Conservation (phyloP, 2,888 invertebrate genomes). For the Digitonthophagus gazella region DNA sequence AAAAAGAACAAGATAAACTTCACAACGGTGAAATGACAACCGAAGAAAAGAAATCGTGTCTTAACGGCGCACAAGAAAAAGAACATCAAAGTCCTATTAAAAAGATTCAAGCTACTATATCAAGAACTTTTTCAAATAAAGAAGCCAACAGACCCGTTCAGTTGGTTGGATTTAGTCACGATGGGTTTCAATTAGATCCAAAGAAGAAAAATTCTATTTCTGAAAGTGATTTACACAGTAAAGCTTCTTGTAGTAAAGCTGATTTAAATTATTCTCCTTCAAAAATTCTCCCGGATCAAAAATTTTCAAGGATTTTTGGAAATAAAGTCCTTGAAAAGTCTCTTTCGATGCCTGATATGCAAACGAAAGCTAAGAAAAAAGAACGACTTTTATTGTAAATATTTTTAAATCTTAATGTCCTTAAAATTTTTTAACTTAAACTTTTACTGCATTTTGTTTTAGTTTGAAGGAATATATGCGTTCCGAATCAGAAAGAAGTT, state of each 20-base stretch:
- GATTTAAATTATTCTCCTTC: slow-evolving; percentile 10
- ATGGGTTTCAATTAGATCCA: slow-evolving; percentile 43
- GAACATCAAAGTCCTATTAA: slow-evolving; percentile 44
- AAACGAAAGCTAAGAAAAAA: slow-evolving; percentile 69
- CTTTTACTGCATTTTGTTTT: background rate
- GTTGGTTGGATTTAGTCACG: slow-evolving; percentile 48
- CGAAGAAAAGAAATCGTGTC: background rate
- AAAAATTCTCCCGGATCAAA: background rate
- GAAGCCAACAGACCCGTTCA: slow-evolving; percentile 46
- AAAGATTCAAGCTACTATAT: slow-evolving; percentile 50
- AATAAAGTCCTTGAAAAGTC: slow-evolving; percentile 65
- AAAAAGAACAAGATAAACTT: slow-evolving; percentile 69
- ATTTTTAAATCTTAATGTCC: no score
- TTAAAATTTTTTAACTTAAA: background rate
- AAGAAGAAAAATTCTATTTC: slow-evolving; percentile 35
- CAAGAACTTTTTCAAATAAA: slow-evolving; percentile 55
- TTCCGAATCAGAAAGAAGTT: slow-evolving; percentile 77
- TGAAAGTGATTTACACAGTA: slow-evolving; percentile 39
- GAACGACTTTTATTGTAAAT: slow-evolving; percentile 72
- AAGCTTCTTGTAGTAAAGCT: slow-evolving; percentile 43
- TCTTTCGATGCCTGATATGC: slow-evolving; percentile 80
- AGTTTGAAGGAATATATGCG: slow-evolving; percentile 70
- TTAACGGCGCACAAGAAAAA: slow-evolving; percentile 42
- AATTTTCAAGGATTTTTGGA: slow-evolving; percentile 2
- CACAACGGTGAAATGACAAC: slow-evolving; percentile 61